A percentile compares a stretch with the other conserved stretches of the same genome.
These are phyloP conservation scores for Hypolimnas misippus DNA, from an alignment of 2,888 invertebrate species.

Conservation along the genomic window DNA sequence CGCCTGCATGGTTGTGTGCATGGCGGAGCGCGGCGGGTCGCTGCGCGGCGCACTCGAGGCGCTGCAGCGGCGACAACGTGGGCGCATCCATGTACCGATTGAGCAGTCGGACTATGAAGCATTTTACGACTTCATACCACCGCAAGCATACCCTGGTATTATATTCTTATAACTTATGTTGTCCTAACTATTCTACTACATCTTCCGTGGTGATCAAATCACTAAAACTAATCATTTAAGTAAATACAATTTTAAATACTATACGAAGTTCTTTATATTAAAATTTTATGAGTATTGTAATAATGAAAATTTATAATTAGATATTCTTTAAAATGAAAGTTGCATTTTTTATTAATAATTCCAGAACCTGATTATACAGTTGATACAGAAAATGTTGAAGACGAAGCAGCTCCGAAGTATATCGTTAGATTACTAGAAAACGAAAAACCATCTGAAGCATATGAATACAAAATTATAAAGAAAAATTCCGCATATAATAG, in stretches of 20 bases:
- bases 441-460: slow-evolving; percentile 78
- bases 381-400: slow-evolving; percentile 67
- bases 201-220: no score
- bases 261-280: no score
- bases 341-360: slow-evolving; percentile 42
- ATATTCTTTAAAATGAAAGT: no score
- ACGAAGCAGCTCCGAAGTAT: slow-evolving; percentile 66
- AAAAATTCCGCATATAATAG: slow-evolving; percentile 58
- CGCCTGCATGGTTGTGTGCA: slow-evolving; percentile 52
- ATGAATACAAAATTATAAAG: slow-evolving; percentile 82
- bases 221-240: no score
- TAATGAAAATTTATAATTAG: no score
- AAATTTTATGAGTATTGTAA: no score
- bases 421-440: slow-evolving; percentile 69
- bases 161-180: not conserved
- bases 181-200: not conserved
- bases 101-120: slow-evolving; percentile 68
- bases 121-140: slow-evolving; percentile 72
- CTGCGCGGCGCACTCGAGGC: slow-evolving; percentile 81
- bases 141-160: slow-evolving; percentile 69
- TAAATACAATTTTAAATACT: no score
- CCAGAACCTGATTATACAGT: slow-evolving; percentile 70
- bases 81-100: slow-evolving; percentile 61
- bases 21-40: slow-evolving; percentile 69
- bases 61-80: slow-evolving; percentile 78